Conservation (phyloP, 2,888 invertebrate genomes). For the Cataglyphis rosenhaueri region DNA sequence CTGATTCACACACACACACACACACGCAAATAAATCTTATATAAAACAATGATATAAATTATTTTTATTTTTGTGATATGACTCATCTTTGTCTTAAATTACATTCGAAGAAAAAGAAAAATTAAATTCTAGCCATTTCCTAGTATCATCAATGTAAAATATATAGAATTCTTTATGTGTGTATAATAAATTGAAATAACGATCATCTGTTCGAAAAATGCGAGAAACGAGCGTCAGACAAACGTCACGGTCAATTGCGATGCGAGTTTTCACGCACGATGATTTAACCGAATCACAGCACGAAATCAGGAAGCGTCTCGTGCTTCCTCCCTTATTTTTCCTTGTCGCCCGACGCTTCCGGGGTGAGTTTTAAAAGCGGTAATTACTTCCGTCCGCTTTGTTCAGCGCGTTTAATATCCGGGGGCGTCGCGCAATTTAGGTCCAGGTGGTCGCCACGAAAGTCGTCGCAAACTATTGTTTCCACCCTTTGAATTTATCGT, state of each 20-base stretch:
- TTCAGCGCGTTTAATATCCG: constrained; percentile 73
- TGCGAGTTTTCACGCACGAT: constrained; percentile 42
- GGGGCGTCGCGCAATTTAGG: constrained; percentile 52
- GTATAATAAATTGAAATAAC: not conserved
- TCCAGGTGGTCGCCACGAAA: constrained; percentile 56
- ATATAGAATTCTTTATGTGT: not conserved
- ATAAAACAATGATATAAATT: not conserved
- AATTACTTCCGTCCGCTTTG: constrained; percentile 81
- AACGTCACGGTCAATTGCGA: constrained; percentile 19
- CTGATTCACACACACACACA: not conserved
- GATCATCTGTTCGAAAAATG: not conserved
- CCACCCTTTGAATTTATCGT: constrained; percentile 31
- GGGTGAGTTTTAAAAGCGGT: constrained; percentile 75
- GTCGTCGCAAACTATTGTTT: constrained; percentile 50
- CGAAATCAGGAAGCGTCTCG: constrained; percentile 55
- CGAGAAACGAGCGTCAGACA: not conserved
- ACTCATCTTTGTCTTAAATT: not conserved
- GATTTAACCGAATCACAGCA: constrained; percentile 56
- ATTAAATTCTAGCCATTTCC: not conserved
- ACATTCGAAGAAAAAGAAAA: not conserved
- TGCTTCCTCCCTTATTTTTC: constrained; percentile 25
- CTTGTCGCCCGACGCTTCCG: constrained; percentile 60
- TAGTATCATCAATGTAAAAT: not conserved
- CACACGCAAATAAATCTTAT: not conserved
- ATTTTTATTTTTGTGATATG: not conserved